Evolutionary conservation across 2,888 invertebrate species (phyloP), one percentile per base, ranked within the genome.

Genomic region (Perizoma flavofasciatum): DNA sequence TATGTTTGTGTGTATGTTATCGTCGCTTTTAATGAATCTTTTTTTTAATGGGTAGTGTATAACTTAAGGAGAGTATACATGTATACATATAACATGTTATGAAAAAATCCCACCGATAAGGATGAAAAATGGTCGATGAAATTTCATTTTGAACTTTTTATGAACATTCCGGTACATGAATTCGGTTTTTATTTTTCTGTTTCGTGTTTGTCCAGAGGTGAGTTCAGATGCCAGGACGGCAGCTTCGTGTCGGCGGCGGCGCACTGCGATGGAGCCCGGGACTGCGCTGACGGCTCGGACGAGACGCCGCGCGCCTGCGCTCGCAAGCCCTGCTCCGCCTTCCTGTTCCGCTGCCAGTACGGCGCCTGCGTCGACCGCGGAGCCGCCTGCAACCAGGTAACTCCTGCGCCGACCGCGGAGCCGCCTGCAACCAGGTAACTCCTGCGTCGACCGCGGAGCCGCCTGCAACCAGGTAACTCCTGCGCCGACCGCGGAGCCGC

Each of bases 301-400:
- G 90, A 90, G 71, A 80, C 78, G 0, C 70, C 88, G 0, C 66
- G 72, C 5, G 74, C 83, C 0, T 90, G 90, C 63, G 85, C 84
- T 0, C 79, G 68, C 0, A 81, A 76, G 44, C 73, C 57, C 0
- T 95, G 95, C 70, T 88, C 91, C 0, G 62, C 76, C 0, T 93
- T 89, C 67, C 86, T 93, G 51, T 94, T 94, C 79, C 93, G 93
- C 45, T 95, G 95, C 71, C 85, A 86, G 0, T 94, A 94, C 68
- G 94, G 94, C 3, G 94, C 93, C 0, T 95, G 95, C 67, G 88
- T 94, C 0, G 93, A 94, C 67, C 88, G 92, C 1, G 88, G 91
- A 32, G 79, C 88, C 0, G 80, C 84, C 48, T 95, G 95, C 65
- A 89, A 89, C 53, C 75, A 77, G 50, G 88, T 88, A 37, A 74